These are phyloP conservation scores for Scophthalmus maximus DNA, from an alignment of 2,113 vertebrate genomes.

Conservation along the genomic window DNA sequence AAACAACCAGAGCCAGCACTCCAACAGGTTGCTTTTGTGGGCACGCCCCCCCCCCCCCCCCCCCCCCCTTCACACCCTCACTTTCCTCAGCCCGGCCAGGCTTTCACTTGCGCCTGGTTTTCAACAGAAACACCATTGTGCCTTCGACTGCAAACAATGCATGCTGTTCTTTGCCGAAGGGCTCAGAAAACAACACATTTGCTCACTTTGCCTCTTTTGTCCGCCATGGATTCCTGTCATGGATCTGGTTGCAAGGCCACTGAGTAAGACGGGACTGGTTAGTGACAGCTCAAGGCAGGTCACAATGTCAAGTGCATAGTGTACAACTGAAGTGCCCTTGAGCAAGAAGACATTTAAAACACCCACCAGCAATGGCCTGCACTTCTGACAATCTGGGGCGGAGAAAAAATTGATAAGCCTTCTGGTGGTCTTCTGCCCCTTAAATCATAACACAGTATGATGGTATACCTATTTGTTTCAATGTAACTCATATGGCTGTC, in stretches of 20 bases:
- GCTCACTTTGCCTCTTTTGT: slow-evolving; percentile 71
- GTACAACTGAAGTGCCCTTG: slow-evolving; percentile 5
- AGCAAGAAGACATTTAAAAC: no score
- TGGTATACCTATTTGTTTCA: not conserved
- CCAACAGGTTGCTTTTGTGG: slow-evolving; percentile 61
- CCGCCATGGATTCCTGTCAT: slow-evolving; percentile 67
- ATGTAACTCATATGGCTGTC: not conserved
- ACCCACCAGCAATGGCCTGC: no score
- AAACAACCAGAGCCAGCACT: slow-evolving; percentile 23
- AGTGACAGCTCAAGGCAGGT: slow-evolving; percentile 31
- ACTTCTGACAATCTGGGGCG: slow-evolving; percentile 10
- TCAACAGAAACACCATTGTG: slow-evolving; percentile 80
- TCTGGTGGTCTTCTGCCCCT: not conserved
- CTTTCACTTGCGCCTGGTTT: slow-evolving; percentile 70
- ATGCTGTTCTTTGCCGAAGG: slow-evolving; percentile 67
- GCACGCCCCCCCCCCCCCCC: slow-evolving; percentile 26
- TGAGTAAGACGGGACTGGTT: slow-evolving; percentile 42
- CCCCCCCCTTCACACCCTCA: slow-evolving; percentile 48
- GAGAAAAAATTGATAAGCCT: slow-evolving; percentile 1
- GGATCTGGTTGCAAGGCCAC: slow-evolving; percentile 57
- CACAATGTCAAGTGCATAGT: slow-evolving; percentile 30
- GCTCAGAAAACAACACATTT: slow-evolving; percentile 71
- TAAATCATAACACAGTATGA: slow-evolving; percentile 19
- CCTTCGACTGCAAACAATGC: slow-evolving; percentile 74
- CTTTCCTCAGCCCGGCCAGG: slow-evolving; percentile 65